Evolutionary conservation across 2,113 vertebrate genomes (phyloP).

Genomic region (Calidris pygmaea): DNA sequence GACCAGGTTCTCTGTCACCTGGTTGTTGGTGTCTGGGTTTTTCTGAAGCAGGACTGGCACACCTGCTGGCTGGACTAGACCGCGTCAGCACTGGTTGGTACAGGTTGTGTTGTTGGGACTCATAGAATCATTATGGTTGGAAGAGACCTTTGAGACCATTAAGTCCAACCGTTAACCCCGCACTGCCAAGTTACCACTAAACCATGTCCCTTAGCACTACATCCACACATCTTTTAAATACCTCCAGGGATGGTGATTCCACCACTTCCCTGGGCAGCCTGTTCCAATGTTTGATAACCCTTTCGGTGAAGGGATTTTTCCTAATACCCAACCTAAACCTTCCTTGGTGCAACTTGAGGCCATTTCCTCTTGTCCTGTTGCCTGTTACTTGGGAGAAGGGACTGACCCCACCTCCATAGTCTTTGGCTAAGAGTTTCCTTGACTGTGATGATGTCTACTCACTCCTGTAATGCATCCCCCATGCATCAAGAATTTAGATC

Average conservation of each 20-base stretch:
- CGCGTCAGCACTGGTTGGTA: rapidly evolving
- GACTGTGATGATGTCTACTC: not conserved
- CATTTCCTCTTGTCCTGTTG: not conserved
- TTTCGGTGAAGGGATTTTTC: not conserved
- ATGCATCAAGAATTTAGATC: rapidly evolving
- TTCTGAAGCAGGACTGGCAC: not conserved
- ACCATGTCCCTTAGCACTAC: not conserved
- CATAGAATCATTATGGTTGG: not conserved
- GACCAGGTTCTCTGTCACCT: not conserved
- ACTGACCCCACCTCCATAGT: not conserved
- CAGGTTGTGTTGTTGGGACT: not conserved
- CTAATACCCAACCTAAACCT: not conserved
- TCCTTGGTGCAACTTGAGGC: not conserved
- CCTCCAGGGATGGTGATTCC: not conserved
- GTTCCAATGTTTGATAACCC: not conserved
- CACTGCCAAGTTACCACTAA: not conserved
- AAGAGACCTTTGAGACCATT: not conserved
- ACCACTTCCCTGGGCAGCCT: not conserved
- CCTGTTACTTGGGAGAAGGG: not conserved
- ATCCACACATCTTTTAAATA: not conserved
- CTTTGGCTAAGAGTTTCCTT: not conserved
- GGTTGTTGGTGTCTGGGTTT: not conserved
- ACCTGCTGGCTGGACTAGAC: not conserved
- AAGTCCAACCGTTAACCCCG: not conserved
- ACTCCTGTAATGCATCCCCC: not conserved